Evolutionary conservation across 2,888 invertebrate genomes (phyloP), one percentile per base, ranked within the genome.

Genomic region (Ametastegia equiseti): DNA sequence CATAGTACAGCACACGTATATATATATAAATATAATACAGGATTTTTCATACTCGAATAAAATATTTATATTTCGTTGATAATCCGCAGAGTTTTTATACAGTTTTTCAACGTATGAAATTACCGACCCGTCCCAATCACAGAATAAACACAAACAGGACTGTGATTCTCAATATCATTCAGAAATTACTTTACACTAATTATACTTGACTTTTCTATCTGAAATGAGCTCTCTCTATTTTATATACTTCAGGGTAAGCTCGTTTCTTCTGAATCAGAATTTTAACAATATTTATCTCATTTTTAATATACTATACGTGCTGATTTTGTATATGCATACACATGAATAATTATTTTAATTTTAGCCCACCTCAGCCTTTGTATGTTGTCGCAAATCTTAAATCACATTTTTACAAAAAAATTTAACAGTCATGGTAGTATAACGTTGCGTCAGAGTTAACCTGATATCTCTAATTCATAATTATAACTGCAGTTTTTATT

Each of bases 111-210:
- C 67, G 39, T 36, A 67, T 9, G 67, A 39, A 7, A 67, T 19
- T 60, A 30, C 30, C 30, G 60, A 30, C 60, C 60, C 30, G 60
- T n/a, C 39, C 67, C 36, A 39, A 67, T 67, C 67, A 67, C 39
- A 67, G 67, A 67, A 39, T n/a, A n/a, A 67, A 23, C 67, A 67
- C 67, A 67, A 67, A 67, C 67, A 67, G 39, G 67, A 67, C 39
- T 67, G 67, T 67, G 67, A 67, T 67, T 36, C 7, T 39, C n/a
- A 1, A 67, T 23, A 39, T 36, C 39, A 39, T 67, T 65, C 15
- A 36, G 36, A 67, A 36, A 39, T n/a, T 67, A 67, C 19, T 67
- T 67, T 39, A 67, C 67, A n/a, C 19, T 23, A 3, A 67, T 23
- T 39, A 11, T 30, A 60, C 30, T 30, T 30, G 11, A 60, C 13